Evolutionary conservation across 1,140 invertebrate species (phyloP).

Genomic region (Eciton burchellii): DNA sequence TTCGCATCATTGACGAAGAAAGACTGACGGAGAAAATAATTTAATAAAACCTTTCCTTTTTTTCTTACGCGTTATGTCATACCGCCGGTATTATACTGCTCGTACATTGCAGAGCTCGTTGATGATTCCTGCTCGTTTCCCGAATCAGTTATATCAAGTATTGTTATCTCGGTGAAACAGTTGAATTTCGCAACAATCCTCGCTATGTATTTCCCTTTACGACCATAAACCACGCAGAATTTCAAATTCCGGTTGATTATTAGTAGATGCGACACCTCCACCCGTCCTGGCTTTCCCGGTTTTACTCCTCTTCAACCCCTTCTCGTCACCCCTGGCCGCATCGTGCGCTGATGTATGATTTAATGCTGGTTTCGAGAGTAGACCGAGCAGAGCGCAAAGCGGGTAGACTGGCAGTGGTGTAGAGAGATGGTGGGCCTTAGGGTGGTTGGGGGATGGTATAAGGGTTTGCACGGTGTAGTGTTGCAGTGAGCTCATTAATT

Average conservation of each 20-base stretch:
- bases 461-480: slow-evolving; percentile 82
- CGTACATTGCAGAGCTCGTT: neutral
- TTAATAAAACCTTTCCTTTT: neutral
- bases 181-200: slow-evolving; percentile 51
- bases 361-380: slow-evolving; percentile 82
- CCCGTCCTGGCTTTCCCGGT: slow-evolving; percentile 61
- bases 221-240: slow-evolving; percentile 51
- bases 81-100: neutral
- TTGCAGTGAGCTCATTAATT: slow-evolving; percentile 85
- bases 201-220: neutral
- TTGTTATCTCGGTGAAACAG: slow-evolving; percentile 21
- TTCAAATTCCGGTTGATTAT: slow-evolving; percentile 70
- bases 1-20: no score
- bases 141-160: slow-evolving; percentile 32
- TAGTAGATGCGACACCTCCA: slow-evolving; percentile 76
- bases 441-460: slow-evolving; percentile 75
- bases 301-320: slow-evolving; percentile 69
- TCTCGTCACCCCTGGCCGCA: slow-evolving; percentile 65
- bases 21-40: no score
- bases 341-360: slow-evolving; percentile 84
- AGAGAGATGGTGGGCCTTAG: slow-evolving; percentile 52
- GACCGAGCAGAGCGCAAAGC: slow-evolving; percentile 77
- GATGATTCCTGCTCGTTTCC: neutral
- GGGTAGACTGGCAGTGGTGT: slow-evolving; percentile 75
- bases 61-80: no score